Conservation (phyloP, 2,797 vertebrate genomes). For the Decapterus maruadsi region DNA sequence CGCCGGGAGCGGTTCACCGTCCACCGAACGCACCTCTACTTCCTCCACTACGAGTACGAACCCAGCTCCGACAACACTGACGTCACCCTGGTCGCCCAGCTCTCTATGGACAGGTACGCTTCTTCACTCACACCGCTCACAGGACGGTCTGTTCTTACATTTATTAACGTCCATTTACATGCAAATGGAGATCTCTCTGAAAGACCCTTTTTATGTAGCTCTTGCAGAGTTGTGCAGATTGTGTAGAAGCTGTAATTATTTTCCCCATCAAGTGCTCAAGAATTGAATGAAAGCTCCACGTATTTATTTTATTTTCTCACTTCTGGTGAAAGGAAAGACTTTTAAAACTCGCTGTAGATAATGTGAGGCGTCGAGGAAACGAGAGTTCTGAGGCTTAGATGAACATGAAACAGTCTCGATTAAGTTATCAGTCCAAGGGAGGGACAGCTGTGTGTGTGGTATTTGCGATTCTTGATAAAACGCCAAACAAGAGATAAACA, state of each 20-base stretch:
- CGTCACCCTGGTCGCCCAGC: constrained; percentile 96
- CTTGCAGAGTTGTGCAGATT: background rate
- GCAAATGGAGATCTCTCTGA: background rate
- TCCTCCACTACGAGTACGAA: constrained; percentile 95
- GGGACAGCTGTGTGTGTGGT: background rate
- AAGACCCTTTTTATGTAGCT: background rate
- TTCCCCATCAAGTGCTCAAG: background rate
- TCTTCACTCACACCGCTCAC: background rate
- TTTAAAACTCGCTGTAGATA: too few species aligned
- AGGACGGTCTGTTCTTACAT: too few species aligned
- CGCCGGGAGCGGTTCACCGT: constrained; percentile 96
- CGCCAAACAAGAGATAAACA: background rate
- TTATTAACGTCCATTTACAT: background rate
- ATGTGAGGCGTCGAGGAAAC: too few species aligned
- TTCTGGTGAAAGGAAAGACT: too few species aligned
- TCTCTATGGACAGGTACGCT: constrained; percentile 96
- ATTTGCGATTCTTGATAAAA: background rate
- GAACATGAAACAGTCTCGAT: background rate
- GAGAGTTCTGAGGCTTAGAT: too few species aligned
- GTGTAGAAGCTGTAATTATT: background rate
- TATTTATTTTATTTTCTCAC: background rate
- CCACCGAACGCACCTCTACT: constrained; percentile 96
- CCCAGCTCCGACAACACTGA: constrained; percentile 89
- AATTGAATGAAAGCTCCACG: background rate
- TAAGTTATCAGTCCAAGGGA: background rate